Evolutionary conservation across 2,888 invertebrate species (phyloP).

Genomic region (Microchrysa polita): DNA sequence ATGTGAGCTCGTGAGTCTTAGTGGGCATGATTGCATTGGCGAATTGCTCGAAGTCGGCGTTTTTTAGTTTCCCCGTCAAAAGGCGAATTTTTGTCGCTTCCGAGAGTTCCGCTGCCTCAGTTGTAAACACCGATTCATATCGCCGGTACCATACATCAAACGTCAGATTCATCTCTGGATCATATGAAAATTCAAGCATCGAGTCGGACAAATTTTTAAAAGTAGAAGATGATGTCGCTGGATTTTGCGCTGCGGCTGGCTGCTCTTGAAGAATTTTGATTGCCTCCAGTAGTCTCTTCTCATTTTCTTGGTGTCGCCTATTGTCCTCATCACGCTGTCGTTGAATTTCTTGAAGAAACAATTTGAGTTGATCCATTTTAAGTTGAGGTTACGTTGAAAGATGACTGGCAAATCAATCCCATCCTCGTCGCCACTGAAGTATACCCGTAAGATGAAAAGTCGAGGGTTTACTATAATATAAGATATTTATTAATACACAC

Average conservation of each 20-base stretch:
- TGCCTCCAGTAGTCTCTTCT: constrained; percentile 3
- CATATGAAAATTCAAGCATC: constrained; percentile 6
- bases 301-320: too few species aligned
- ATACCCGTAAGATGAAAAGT: too few species aligned
- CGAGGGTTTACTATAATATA: too few species aligned
- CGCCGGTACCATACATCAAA: constrained; percentile 13
- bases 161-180: neutral
- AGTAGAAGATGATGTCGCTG: too few species aligned
- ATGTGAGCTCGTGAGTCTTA: constrained; percentile 2
- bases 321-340: neutral
- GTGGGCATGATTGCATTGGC: neutral
- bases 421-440: too few species aligned
- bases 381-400: too few species aligned
- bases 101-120: neutral
- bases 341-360: neutral
- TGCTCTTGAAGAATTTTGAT: constrained; percentile 3
- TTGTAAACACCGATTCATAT: neutral
- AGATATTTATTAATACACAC: too few species aligned
- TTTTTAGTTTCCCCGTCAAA: neutral
- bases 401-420: too few species aligned
- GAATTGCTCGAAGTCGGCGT: too few species aligned
- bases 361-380: neutral
- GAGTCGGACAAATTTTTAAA: neutral
- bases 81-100: constrained; percentile 15
- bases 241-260: neutral